phyloP scores from a whole-genome alignment of 2,113 vertebrate genomes.

The Trogon surrucura region DNA sequence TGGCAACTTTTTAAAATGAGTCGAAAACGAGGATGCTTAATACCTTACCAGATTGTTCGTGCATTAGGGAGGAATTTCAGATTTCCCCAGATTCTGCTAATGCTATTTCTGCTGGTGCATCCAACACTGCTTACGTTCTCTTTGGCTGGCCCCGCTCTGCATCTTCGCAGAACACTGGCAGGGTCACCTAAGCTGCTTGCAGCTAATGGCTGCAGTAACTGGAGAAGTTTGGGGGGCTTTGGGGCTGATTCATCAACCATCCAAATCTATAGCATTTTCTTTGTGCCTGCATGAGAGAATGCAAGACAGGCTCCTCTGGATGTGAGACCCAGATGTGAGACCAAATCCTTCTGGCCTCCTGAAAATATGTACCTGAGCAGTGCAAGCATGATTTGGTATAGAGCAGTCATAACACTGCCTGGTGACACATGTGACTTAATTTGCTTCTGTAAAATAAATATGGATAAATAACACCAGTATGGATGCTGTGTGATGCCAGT shows the following conservation, averaged over 20 bases:
- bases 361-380: neutral
- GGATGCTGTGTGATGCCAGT: neutral
- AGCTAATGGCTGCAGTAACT: neutral
- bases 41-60: neutral
- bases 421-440: neutral
- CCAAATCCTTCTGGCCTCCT: neutral
- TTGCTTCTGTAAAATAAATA: neutral
- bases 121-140: conserved; percentile 22
- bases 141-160: conserved; percentile 5
- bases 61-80: conserved; percentile 63
- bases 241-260: neutral
- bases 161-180: neutral
- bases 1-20: neutral
- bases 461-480: neutral
- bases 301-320: neutral
- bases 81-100: conserved; percentile 55
- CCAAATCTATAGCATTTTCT: neutral
- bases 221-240: neutral
- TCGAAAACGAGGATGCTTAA: neutral
- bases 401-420: neutral
- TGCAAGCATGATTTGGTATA: neutral
- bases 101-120: conserved; percentile 63
- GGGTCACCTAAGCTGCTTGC: neutral
- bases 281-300: neutral
- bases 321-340: neutral